These are phyloP conservation scores for Chirona hameri DNA, from an alignment of 2,888 invertebrate species.

Conservation along the genomic window DNA sequence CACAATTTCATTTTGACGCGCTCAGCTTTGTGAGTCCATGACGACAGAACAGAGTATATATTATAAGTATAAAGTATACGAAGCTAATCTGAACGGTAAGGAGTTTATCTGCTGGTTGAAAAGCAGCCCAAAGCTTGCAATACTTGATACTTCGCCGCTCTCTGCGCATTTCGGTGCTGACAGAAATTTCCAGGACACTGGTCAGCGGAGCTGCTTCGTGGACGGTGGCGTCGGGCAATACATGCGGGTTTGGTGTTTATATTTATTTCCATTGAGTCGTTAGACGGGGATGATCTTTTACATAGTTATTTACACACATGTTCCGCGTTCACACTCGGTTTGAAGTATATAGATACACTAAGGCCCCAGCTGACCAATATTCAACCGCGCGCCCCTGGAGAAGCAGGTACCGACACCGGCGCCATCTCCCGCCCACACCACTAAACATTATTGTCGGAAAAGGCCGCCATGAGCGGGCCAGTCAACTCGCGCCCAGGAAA, in stretches of 20 bases:
- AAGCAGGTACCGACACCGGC: not conserved
- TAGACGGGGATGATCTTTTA: constrained; percentile 23
- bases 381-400: not conserved
- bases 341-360: constrained; percentile 29
- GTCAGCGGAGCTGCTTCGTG: too few species aligned
- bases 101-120: too few species aligned
- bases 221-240: not conserved
- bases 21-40: too few species aligned
- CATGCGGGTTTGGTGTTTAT: not conserved
- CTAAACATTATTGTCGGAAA: constrained; percentile 25
- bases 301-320: not conserved
- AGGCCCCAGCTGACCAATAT: constrained; percentile 10
- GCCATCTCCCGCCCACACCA: not conserved
- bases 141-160: too few species aligned
- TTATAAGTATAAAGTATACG: too few species aligned
- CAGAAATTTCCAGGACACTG: too few species aligned
- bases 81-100: too few species aligned
- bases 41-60: too few species aligned
- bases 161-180: too few species aligned
- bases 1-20: too few species aligned
- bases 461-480: not conserved
- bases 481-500: not conserved
- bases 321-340: constrained; percentile 6
- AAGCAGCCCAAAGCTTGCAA: too few species aligned
- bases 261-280: constrained; percentile 26